Evolutionary conservation across 2,888 invertebrate genomes (phyloP).

Genomic region (Operophtera brumata): DNA sequence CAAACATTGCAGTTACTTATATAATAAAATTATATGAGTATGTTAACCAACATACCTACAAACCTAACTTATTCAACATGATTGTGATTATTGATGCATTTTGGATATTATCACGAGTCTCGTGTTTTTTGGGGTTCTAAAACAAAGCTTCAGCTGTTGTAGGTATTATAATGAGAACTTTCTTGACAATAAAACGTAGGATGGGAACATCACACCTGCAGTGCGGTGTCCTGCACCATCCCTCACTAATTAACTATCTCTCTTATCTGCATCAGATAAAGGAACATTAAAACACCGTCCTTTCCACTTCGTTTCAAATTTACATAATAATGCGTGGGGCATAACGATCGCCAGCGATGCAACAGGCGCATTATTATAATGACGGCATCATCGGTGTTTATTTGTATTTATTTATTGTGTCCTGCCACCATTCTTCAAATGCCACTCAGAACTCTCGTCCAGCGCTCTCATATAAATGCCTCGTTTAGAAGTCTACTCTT

Average conservation of each 20-base stretch:
- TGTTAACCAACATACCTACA: conserved; percentile 16
- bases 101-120: background rate
- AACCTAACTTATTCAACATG: background rate
- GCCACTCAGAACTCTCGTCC: too few species aligned
- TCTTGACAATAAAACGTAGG: conserved; percentile 48
- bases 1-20: conserved; percentile 55
- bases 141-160: conserved; percentile 12
- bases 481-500: too few species aligned
- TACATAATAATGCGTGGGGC: conserved; percentile 77
- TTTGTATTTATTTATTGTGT: conserved; percentile 52
- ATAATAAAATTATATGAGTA: conserved; percentile 22
- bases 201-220: conserved; percentile 69
- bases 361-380: conserved; percentile 66
- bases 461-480: too few species aligned
- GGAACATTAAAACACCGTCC: conserved; percentile 57
- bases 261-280: conserved; percentile 74
- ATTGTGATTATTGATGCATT: conserved; percentile 6
- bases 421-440: conserved; percentile 24
- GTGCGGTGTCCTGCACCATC: conserved; percentile 49
- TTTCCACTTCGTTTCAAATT: conserved; percentile 73
- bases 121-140: background rate
- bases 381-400: conserved; percentile 49
- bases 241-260: conserved; percentile 65
- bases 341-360: conserved; percentile 64
- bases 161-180: background rate